A percentile compares a stretch with the other conserved stretches of the same genome.
Conservation (phyloP, 2,888 invertebrate species). For the Mechanitis messenoides region DNA sequence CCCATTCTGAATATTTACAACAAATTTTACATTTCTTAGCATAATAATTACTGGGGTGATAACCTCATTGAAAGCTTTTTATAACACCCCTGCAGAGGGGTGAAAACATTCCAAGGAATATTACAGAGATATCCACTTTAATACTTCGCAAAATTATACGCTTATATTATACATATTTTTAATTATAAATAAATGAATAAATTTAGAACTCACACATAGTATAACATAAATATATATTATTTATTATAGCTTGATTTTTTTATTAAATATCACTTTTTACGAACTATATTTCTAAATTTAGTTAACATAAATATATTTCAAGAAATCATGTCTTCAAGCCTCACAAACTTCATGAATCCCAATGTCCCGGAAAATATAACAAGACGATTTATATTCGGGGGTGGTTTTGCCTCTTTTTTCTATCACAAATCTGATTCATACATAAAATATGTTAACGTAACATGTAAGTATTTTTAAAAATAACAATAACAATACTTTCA, state of each 20-base stretch:
- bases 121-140: slow-evolving; percentile 33
- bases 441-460: slow-evolving; percentile 34
- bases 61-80: slow-evolving; percentile 37
- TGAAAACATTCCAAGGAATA: slow-evolving; percentile 40
- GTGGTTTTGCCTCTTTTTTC: slow-evolving; percentile 62
- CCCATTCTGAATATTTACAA: slow-evolving; percentile 32
- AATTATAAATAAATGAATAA: neutral
- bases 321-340: slow-evolving; percentile 54
- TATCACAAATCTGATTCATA: slow-evolving; percentile 64
- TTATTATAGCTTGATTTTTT: no score
- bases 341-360: slow-evolving; percentile 72
- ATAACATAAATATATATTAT: no score
- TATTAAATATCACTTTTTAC: no score
- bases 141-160: neutral
- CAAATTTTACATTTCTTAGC: slow-evolving; percentile 46
- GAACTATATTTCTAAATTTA: slow-evolving; percentile 21
- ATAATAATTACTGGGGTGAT: slow-evolving; percentile 45
- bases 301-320: slow-evolving; percentile 37
- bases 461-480: neutral
- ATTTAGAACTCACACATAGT: neutral
- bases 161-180: neutral
- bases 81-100: slow-evolving; percentile 35
- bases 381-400: slow-evolving; percentile 74
- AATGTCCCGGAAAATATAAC: slow-evolving; percentile 76
- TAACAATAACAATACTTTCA: neutral